Evolutionary conservation across 2,797 vertebrate species (phyloP).

Genomic region (Graptemys geographica): DNA sequence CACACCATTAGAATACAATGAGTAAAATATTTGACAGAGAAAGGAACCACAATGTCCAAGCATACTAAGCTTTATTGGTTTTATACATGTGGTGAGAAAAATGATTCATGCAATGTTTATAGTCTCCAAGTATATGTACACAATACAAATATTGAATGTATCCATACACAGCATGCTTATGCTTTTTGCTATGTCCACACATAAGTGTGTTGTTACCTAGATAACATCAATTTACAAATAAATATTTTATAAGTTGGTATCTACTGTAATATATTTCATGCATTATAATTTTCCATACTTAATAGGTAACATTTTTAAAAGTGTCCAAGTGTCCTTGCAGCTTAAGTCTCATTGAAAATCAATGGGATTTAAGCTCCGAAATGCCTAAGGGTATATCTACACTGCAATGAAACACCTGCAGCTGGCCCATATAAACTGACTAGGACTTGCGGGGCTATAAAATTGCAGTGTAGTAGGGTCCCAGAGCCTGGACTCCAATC

Average conservation of each 20-base stretch:
- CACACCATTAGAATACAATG: neutral
- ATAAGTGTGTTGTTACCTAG: neutral
- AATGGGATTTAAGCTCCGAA: neutral
- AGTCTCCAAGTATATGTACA: neutral
- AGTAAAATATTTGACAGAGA: neutral
- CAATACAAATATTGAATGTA: neutral
- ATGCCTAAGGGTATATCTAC: neutral
- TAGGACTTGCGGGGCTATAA: neutral
- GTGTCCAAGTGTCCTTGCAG: neutral
- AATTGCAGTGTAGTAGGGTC: neutral
- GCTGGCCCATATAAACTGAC: neutral
- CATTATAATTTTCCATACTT: neutral
- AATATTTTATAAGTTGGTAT: neutral
- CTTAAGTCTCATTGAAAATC: neutral
- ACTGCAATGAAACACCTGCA: neutral
- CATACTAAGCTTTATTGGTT: neutral
- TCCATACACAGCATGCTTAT: neutral
- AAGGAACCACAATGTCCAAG: neutral
- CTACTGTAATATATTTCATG: neutral
- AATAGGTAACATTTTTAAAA: neutral
- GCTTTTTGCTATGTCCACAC: neutral
- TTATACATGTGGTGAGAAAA: neutral
- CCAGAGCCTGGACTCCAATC: neutral
- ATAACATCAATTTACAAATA: neutral
- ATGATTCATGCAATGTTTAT: neutral